Conservation (phyloP, 2,888 invertebrate genomes). For the Ectemnius lituratus region DNA sequence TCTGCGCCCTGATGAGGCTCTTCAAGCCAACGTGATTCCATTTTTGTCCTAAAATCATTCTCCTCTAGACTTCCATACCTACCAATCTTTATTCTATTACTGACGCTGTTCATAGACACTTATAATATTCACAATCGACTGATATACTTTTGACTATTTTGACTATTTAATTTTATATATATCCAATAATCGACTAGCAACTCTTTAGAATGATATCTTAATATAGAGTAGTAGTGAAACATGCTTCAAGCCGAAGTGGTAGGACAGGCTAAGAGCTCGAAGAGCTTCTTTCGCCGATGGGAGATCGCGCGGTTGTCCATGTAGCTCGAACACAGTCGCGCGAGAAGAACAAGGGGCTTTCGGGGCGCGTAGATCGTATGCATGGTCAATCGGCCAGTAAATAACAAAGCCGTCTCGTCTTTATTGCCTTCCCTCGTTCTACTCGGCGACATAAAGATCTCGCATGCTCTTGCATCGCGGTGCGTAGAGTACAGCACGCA, state of each 20-base stretch:
- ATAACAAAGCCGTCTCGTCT: slow-evolving; percentile 3
- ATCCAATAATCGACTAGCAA: no score
- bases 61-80: background rate
- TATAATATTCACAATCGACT: no score
- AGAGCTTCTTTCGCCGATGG: background rate
- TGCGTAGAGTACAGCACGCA: slow-evolving; percentile 15
- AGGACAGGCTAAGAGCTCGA: background rate
- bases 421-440: slow-evolving; percentile 2
- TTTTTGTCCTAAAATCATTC: background rate
- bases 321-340: background rate
- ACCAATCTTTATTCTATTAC: background rate
- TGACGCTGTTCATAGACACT: no score
- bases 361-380: background rate
- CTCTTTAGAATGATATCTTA: no score
- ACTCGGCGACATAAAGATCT: background rate
- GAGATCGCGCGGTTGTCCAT: background rate
- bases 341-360: slow-evolving; percentile 3
- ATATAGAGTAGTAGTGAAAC: background rate
- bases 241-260: background rate
- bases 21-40: background rate
- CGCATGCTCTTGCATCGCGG: background rate
- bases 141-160: background rate
- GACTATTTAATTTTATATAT: background rate
- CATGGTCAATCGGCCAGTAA: slow-evolving; percentile 18
- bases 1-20: background rate